These are phyloP conservation scores for Acanthurus leucopareius DNA, from an alignment of 2,797 vertebrate genomes.

Conservation along the genomic window DNA sequence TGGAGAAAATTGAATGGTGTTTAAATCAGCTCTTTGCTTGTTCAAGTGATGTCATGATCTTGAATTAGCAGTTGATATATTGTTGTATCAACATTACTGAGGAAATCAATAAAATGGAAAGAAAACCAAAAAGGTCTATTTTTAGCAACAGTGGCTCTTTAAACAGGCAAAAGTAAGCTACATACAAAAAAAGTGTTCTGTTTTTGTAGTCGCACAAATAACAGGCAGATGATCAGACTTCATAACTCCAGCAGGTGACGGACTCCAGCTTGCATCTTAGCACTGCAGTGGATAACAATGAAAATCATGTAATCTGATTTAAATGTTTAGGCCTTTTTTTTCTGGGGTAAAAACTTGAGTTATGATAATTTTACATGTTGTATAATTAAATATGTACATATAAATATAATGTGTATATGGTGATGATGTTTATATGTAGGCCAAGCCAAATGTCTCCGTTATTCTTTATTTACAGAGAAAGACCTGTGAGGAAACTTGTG, in stretches of 20 bases:
- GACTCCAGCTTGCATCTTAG: not conserved
- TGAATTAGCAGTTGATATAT: not conserved
- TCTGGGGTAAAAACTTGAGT: no score
- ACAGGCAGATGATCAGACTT: not conserved
- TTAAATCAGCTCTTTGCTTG: conserved; percentile 29
- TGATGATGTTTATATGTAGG: not conserved
- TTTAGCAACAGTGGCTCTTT: not conserved
- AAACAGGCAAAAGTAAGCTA: not conserved
- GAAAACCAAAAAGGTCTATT: not conserved
- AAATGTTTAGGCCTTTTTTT: not conserved
- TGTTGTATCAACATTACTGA: conserved; percentile 1
- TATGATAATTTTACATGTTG: not conserved
- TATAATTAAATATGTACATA: not conserved
- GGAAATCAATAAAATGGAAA: not conserved
- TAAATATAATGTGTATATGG: not conserved
- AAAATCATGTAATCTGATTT: no score
- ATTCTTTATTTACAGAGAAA: not conserved
- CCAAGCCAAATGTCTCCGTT: not conserved
- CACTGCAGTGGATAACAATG: not conserved
- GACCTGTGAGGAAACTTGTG: not conserved
- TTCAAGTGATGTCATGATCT: not conserved
- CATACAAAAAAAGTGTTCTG: not conserved
- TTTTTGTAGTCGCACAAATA: not conserved
- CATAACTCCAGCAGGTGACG: not conserved
- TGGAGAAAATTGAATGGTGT: conserved; percentile 23